A percentile compares a stretch with the other conserved stretches of the same genome.
Evolutionary conservation across 2,797 vertebrate species (phyloP).

Genomic region (Mormyrus hasselquistii): DNA sequence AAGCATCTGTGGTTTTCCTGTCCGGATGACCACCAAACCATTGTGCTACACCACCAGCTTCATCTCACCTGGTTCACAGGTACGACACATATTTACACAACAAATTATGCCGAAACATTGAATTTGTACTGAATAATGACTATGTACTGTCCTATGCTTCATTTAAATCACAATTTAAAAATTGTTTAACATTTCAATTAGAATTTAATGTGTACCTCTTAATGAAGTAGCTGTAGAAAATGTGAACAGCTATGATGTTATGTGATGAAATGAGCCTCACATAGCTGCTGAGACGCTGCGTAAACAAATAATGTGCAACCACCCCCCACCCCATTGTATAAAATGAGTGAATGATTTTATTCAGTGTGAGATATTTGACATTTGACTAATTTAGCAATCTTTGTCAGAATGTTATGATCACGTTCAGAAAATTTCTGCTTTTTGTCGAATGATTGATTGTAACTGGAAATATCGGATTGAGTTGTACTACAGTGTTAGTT

Average conservation of each 20-base stretch:
- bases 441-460: background rate
- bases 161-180: background rate
- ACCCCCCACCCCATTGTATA: background rate
- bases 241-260: background rate
- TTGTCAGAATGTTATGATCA: background rate
- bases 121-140: background rate
- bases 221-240: background rate
- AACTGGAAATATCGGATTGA: background rate
- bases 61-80: conserved; percentile 41
- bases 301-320: background rate
- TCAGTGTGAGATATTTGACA: background rate
- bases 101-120: conserved; percentile 17
- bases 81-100: conserved; percentile 28
- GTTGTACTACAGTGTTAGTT: background rate
- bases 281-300: background rate
- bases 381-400: background rate
- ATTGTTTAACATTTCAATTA: background rate
- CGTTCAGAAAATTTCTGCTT: background rate
- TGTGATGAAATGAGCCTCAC: background rate
- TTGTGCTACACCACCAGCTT: conserved; percentile 57
- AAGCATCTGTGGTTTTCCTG: conserved; percentile 71
- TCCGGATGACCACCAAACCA: conserved; percentile 65
- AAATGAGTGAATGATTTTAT: background rate
- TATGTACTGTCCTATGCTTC: background rate
- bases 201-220: background rate